Percentiles rank a stretch among this genome's conserved stretches.
phyloP scores from a whole-genome alignment of 2,888 invertebrate species.

The Phyllotreta cruciferae region DNA sequence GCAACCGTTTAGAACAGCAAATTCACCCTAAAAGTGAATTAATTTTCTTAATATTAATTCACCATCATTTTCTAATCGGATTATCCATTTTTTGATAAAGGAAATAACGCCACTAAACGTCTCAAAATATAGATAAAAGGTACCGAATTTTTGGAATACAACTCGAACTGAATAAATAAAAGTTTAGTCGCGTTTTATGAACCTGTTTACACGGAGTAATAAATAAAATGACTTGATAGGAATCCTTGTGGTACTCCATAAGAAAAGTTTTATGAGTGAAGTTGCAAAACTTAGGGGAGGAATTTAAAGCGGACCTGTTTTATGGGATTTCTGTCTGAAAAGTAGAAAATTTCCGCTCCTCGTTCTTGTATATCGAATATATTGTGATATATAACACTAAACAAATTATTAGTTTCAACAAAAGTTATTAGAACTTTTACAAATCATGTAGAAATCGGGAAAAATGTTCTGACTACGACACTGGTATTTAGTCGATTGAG shows the following conservation, averaged over 20 bases:
- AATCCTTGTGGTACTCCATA: constrained; percentile 25
- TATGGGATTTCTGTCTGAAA: constrained; percentile 18
- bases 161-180: constrained; percentile 16
- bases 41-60: too few species aligned
- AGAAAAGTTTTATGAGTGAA: constrained; percentile 31
- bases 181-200: constrained; percentile 19
- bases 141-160: too few species aligned
- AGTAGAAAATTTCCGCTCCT: constrained; percentile 22
- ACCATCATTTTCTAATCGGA: too few species aligned
- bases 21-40: neutral
- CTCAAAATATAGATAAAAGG: too few species aligned
- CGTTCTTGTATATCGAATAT: constrained; percentile 7
- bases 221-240: constrained; percentile 23
- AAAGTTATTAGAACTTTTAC: too few species aligned
- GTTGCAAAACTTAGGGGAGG: constrained; percentile 23
- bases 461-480: too few species aligned
- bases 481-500: too few species aligned
- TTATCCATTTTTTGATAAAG: too few species aligned
- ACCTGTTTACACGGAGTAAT: constrained; percentile 21
- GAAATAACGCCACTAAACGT: too few species aligned
- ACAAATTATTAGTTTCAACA: too few species aligned
- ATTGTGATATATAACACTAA: neutral
- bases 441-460: too few species aligned
- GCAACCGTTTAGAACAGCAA: neutral
- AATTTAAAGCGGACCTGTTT: constrained; percentile 21